These are phyloP conservation scores for Prostheceraeus crozeri DNA, from an alignment of 2,888 invertebrate species.

Conservation along the genomic window DNA sequence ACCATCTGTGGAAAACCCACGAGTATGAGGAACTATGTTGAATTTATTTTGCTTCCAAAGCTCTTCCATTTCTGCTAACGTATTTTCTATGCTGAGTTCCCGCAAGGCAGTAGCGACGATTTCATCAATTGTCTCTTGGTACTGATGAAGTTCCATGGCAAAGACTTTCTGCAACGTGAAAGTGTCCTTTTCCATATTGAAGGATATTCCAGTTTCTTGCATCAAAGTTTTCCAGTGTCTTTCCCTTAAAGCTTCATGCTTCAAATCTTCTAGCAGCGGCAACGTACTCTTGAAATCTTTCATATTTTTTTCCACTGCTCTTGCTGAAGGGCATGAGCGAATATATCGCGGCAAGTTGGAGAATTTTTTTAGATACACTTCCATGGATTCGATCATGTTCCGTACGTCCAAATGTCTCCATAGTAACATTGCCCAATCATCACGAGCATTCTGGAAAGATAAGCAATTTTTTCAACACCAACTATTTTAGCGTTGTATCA, in stretches of 20 bases:
- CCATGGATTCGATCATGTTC: constrained; percentile 32
- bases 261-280: constrained; percentile 31
- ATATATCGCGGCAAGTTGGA: constrained; percentile 28
- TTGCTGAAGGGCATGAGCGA: constrained; percentile 29
- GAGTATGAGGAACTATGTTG: too few relatives aligned
- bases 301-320: constrained; percentile 31
- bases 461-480: neutral
- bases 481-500: constrained; percentile 6
- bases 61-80: constrained; percentile 35
- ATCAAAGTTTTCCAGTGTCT: constrained; percentile 39
- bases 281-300: constrained; percentile 35
- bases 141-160: constrained; percentile 38
- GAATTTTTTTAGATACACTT: constrained; percentile 31
- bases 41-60: constrained; percentile 31
- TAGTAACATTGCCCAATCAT: constrained; percentile 32
- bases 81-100: constrained; percentile 39
- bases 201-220: constrained; percentile 37
- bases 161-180: constrained; percentile 38
- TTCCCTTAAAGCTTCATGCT: constrained; percentile 37
- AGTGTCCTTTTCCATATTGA: constrained; percentile 39
- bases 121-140: constrained; percentile 30
- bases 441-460: constrained; percentile 25
- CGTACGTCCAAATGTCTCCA: constrained; percentile 34
- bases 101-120: constrained; percentile 37
- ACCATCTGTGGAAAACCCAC: constrained; percentile 25